phyloP scores from a whole-genome alignment of 2,113 vertebrate species.

The Orcinus orca region DNA sequence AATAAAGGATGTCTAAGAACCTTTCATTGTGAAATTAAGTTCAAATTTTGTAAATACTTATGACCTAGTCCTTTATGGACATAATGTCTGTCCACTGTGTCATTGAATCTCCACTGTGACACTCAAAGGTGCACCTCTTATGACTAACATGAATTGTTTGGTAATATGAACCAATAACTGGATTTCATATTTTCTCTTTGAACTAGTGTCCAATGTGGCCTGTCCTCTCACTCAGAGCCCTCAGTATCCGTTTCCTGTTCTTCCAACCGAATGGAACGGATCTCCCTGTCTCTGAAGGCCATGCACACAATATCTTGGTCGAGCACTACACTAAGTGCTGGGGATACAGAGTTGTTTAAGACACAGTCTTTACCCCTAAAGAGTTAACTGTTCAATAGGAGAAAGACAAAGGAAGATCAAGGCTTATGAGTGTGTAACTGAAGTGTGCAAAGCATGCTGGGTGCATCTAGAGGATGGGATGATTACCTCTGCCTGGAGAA shows the following conservation, averaged over 20 bases:
- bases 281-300: background rate
- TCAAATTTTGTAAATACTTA: constrained; percentile 2
- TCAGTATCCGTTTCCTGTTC: background rate
- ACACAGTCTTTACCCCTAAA: background rate
- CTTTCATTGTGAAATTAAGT: constrained; percentile 7
- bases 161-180: constrained; percentile 9
- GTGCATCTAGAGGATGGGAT: background rate
- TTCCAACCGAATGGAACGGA: background rate
- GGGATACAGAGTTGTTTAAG: constrained; percentile 1
- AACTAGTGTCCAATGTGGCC: background rate
- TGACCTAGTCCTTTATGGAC: background rate
- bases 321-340: background rate
- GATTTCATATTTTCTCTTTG: constrained; percentile 40
- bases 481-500: background rate
- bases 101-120: background rate
- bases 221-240: background rate
- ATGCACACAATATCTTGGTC: background rate
- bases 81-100: background rate
- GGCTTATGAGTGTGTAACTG: background rate
- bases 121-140: background rate
- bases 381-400: background rate
- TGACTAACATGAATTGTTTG: background rate
- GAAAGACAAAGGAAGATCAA: background rate
- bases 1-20: constrained; percentile 6
- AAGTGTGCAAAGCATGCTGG: background rate